Evolutionary conservation across 1,140 invertebrate species (phyloP).

Genomic region (Heliconius hermathena): DNA sequence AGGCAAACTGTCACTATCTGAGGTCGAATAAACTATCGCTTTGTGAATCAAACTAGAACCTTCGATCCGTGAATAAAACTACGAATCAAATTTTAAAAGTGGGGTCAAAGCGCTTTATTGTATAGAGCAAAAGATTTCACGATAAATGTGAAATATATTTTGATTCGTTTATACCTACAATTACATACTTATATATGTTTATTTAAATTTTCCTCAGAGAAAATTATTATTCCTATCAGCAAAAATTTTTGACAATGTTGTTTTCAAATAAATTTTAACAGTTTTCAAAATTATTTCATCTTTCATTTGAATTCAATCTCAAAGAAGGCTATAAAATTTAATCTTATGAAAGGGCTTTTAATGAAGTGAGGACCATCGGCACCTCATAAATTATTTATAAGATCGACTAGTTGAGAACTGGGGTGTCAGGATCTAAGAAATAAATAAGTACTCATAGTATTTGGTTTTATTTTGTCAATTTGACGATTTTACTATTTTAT

Average conservation of each 20-base stretch:
- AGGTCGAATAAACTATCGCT: constrained; percentile 31
- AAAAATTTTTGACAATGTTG: not conserved
- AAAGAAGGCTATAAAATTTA: constrained; percentile 2
- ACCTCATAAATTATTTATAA: constrained; percentile 31
- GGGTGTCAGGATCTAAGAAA: not conserved
- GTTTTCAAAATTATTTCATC: not conserved
- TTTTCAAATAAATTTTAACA: not conserved
- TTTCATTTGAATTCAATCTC: not conserved
- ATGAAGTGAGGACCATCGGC: not conserved
- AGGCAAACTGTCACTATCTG: constrained; percentile 24
- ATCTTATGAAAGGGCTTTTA: not conserved
- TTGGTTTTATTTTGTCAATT: not conserved
- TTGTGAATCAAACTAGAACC: constrained; percentile 19
- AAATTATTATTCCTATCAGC: not conserved
- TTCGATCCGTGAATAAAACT: constrained; percentile 17
- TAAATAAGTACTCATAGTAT: not conserved
- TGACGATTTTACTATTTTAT: no score
- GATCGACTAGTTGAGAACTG: constrained; percentile 4
- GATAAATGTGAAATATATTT: not conserved
- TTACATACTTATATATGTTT: no score
- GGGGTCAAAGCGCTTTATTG: not conserved
- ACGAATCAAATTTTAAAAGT: not conserved
- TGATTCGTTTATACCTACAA: not conserved
- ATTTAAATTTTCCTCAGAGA: not conserved
- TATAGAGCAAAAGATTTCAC: not conserved